These are phyloP conservation scores for Aphaenogaster floridana DNA, from an alignment of 1,140 invertebrate species.

Conservation along the genomic window DNA sequence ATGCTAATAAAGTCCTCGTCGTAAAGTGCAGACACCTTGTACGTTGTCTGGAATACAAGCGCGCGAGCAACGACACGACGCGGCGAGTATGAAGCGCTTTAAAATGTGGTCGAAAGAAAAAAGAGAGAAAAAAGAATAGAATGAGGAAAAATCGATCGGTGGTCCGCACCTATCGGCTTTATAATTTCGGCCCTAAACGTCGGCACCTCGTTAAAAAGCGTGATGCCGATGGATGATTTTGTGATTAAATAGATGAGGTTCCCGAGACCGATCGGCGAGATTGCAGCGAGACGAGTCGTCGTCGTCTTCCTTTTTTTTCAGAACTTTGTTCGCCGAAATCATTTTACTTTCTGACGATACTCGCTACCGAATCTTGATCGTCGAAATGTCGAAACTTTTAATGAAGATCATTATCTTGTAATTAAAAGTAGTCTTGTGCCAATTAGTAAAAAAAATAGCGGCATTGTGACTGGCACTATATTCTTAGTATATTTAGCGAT, in stretches of 20 bases:
- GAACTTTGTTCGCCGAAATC: not conserved
- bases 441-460: not conserved
- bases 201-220: constrained; percentile 53
- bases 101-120: not conserved
- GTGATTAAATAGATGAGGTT: constrained; percentile 51
- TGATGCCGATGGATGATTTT: not conserved
- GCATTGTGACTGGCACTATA: not conserved
- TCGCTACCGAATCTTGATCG: constrained; percentile 27
- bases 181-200: constrained; percentile 65
- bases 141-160: constrained; percentile 64
- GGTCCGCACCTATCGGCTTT: constrained; percentile 30
- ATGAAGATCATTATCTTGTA: constrained; percentile 58
- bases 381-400: constrained; percentile 49
- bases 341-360: constrained; percentile 20
- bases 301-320: not conserved
- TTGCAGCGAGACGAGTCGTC: not conserved
- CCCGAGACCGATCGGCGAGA: constrained; percentile 15
- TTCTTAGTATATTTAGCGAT: not conserved
- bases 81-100: not conserved
- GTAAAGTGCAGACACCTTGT: constrained; percentile 68
- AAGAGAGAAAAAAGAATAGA: not conserved
- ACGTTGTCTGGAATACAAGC: constrained; percentile 52
- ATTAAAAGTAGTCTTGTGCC: constrained; percentile 23
- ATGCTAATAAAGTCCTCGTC: constrained; percentile 80
- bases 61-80: not conserved